Conservation (phyloP, 2,888 invertebrate species). For the Myopa testacea region DNA sequence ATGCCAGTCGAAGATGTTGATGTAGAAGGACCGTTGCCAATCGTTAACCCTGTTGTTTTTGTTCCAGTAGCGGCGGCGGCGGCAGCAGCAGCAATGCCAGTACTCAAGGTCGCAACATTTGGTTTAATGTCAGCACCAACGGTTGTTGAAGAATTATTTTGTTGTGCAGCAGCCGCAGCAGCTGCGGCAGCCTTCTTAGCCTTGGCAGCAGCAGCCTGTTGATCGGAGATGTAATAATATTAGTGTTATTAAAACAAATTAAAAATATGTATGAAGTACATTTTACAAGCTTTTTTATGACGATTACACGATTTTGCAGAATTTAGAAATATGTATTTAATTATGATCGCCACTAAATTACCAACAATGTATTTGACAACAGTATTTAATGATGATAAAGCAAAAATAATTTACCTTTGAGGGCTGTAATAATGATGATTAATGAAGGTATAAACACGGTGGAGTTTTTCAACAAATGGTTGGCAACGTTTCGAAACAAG, state of each 20-base stretch:
- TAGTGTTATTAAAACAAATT: neutral
- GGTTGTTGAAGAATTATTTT: constrained; percentile 49
- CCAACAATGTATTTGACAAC: neutral
- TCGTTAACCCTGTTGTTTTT: constrained; percentile 4
- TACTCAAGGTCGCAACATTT: constrained; percentile 44
- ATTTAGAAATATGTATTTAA: neutral
- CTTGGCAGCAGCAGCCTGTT: constrained; percentile 62
- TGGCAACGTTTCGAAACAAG: constrained; percentile 32
- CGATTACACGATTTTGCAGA: neutral
- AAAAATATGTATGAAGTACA: neutral
- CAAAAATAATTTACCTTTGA: constrained; percentile 57
- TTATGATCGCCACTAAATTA: constrained; percentile 1
- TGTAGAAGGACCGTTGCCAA: constrained; percentile 41
- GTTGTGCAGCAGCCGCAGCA: constrained; percentile 59
- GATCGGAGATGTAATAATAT: neutral
- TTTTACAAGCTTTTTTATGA: neutral
- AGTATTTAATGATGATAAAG: constrained; percentile 6
- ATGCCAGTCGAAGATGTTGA: constrained; percentile 47
- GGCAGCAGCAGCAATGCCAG: neutral
- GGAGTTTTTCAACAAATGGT: constrained; percentile 36
- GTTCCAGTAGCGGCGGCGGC: constrained; percentile 28
- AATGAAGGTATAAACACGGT: constrained; percentile 27
- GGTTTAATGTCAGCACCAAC: constrained; percentile 51
- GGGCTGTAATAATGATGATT: constrained; percentile 52
- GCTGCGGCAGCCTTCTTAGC: constrained; percentile 65